These are phyloP conservation scores for Brachionus sp. DNA, from an alignment of 1,140 invertebrate genomes.

Conservation along the genomic window DNA sequence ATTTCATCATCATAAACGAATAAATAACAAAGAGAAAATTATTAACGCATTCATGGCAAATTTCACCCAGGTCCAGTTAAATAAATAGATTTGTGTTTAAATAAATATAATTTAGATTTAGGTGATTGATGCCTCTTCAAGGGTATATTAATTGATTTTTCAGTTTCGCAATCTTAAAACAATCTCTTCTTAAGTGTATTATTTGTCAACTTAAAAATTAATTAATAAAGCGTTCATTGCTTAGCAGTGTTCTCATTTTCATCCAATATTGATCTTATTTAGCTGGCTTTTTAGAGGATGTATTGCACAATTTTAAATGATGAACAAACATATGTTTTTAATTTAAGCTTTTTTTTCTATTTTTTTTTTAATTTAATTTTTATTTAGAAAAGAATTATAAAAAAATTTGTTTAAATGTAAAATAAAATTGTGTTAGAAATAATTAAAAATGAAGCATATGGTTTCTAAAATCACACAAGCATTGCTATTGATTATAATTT, in stretches of 20 bases:
- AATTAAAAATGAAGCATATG: background rate
- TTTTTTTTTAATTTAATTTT: background rate
- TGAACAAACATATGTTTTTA: background rate
- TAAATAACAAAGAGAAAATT: background rate
- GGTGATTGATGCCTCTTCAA: background rate
- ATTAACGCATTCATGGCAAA: background rate
- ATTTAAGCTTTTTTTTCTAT: background rate
- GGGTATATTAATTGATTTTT: background rate
- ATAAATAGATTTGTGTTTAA: background rate
- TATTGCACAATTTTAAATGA: background rate
- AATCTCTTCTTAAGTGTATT: background rate
- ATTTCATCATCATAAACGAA: background rate
- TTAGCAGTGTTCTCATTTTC: background rate
- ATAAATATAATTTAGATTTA: background rate
- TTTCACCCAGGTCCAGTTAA: background rate
- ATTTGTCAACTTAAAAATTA: background rate
- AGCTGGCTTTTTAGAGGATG: background rate
- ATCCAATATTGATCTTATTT: background rate
- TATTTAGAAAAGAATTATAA: background rate
- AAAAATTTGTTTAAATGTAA: background rate
- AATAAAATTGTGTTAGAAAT: background rate
- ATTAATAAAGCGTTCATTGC: background rate
- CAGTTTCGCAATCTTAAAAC: background rate
- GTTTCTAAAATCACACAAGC: background rate
- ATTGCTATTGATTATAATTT: background rate